Evolutionary conservation across 35 echinoderm and acorn worm species (phyloP), one percentile per base, ranked within the genome.

Genomic region (Ophioderma brevispina): DNA sequence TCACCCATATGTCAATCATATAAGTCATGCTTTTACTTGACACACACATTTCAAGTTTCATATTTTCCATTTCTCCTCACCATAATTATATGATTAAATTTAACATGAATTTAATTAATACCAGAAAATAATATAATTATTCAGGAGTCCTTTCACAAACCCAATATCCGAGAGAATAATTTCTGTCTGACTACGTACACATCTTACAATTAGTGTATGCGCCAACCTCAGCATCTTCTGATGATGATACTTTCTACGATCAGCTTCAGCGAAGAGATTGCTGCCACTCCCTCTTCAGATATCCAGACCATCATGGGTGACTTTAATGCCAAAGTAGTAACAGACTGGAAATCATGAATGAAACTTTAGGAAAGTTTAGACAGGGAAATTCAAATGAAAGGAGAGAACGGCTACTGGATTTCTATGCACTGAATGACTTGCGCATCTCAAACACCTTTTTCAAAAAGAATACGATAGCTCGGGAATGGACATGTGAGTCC

Each of bases 401-500:
- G 87, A 85, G 85, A 13, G 91, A 92, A 35, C 88, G 56, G 81
- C 85, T 92, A 23, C 85, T 92, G 11, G 88, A 32, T 28, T 92
- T 92, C 37, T 88, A 85, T 81, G 84, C 91, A 17, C 17, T 38
- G 17, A 92, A 92, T 15, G 43, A 92, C 33, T 38, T 92, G 40
- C 56, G 75, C 76, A 81, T 92, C 32, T 80, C 91, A 11, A 88
- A 92, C 79, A 92, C 91, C 13, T 40, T 87, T 14, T 87, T 87
- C 78, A 87, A 87, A 80, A 75, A 89, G 40, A 39, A 2, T 8
- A 80, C 79, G 40, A n/a, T 40, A 13, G 81, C 36, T 32, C 19
- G 91, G 18, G 82, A 92, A 38, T 92, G 91, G 91, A 92, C 91
- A 25, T 92, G 91, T 39, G 91, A 92, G 79, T 92, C 91, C 32